These are phyloP conservation scores for Lordiphosa mommai DNA, from an alignment of 1,140 invertebrate species.

Conservation along the genomic window DNA sequence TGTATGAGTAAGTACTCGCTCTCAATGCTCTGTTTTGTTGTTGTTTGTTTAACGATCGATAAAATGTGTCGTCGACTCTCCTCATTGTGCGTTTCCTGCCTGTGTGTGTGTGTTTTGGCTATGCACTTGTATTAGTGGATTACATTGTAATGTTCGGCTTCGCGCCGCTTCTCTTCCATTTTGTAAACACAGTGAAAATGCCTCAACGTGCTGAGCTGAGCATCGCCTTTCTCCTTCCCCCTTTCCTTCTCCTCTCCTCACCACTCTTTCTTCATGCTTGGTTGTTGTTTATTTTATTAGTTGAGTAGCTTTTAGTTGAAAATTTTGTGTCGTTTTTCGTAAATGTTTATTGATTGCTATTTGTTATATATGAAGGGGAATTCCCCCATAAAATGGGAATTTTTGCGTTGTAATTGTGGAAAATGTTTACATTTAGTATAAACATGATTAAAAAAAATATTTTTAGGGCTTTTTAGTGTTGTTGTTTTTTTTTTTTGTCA, in stretches of 20 bases:
- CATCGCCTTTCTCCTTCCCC: too few relatives aligned
- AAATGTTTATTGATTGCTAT: slow-evolving; percentile 51
- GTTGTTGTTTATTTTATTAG: slow-evolving; percentile 63
- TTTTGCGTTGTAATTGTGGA: slow-evolving; percentile 21
- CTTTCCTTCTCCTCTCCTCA: neutral
- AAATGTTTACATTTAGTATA: slow-evolving; percentile 12
- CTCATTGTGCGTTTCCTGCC: slow-evolving; percentile 34
- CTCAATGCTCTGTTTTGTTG: slow-evolving; percentile 21
- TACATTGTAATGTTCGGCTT: slow-evolving; percentile 58
- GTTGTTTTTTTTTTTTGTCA: too few relatives aligned
- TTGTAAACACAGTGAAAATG: slow-evolving; percentile 32
- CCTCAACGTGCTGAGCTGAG: slow-evolving; percentile 1
- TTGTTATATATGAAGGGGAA: slow-evolving; percentile 16
- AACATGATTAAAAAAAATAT: too few relatives aligned
- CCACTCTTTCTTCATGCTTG: slow-evolving; percentile 5
- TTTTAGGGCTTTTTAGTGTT: too few relatives aligned
- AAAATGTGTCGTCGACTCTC: slow-evolving; percentile 46
- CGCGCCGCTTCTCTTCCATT: slow-evolving; percentile 13
- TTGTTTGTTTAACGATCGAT: slow-evolving; percentile 56
- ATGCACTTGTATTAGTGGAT: slow-evolving; percentile 38
- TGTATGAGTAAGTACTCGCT: slow-evolving; percentile 29
- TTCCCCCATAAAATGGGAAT: slow-evolving; percentile 8
- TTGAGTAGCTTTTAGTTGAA: slow-evolving; percentile 54
- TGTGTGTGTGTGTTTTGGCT: slow-evolving; percentile 22
- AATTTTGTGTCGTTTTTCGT: slow-evolving; percentile 35